Evolutionary conservation across 2,797 vertebrate species (phyloP), one percentile per base, ranked within the genome.

Genomic region (Helarctos malayanus): DNA sequence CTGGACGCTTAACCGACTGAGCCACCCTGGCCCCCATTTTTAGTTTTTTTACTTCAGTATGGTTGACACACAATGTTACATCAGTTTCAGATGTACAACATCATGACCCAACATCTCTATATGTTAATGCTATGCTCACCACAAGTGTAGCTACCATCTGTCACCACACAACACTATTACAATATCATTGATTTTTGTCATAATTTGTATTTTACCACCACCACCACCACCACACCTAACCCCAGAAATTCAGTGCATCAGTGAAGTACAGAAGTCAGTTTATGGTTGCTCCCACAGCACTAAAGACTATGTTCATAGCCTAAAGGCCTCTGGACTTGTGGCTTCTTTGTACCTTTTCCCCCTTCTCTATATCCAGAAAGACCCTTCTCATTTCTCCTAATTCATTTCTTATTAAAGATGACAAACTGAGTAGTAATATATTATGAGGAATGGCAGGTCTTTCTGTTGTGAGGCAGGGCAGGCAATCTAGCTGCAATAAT

Each of bases 311-410:
- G 45, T 23, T 88, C 41, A 35, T 15, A 61, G 35, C 27, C 57
- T 76, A 61, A 59, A 19, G 19, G 35, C 29, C 57, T 89, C 35
- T 61, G 5, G 29, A 68, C 19, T 63, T 59, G 3, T 1, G 3
- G 35, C 29, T 92, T 47, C 79, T 84, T 73, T 59, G 54, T 32
- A 54, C 63, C 21, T 49, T 73, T 91, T n/a, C 7, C 9, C 21
- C 57, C 9, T 83, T 71, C 78, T 49, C 49, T 94, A 87, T 61
- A 45, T 68, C 57, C 89, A 86, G 56, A 59, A 94, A 96, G 76
- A 73, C n/a, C 45, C 18, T 95, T 82, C 32, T 71, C 5, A 68
- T 84, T 92, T 76, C 41, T 96, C 69, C 63, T 76, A 54, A 86
- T 52, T 94, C 32, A 16, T 32, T 45, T 92, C 59, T 75, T 79